These are phyloP conservation scores for Drosophila subquinaria DNA, from an alignment of 2,888 invertebrate genomes.

Conservation along the genomic window DNA sequence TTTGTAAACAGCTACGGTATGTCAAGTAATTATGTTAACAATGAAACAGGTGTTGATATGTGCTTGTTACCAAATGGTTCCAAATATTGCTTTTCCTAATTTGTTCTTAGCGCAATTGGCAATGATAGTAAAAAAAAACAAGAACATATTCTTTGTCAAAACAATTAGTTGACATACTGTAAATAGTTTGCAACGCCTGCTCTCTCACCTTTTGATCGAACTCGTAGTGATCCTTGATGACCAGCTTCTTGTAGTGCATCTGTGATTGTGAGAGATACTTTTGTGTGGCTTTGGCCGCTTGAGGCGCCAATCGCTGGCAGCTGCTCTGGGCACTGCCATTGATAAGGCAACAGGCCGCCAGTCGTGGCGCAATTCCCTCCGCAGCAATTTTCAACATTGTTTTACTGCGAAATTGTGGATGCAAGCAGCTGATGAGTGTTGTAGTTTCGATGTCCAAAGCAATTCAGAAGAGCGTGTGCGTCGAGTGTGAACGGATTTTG, in stretches of 20 bases:
- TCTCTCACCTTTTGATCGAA: slow-evolving; percentile 90
- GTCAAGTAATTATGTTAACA: background rate
- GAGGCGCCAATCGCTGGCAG: slow-evolving; percentile 70
- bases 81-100: background rate
- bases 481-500: background rate
- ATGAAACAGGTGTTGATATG: background rate
- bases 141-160: background rate
- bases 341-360: slow-evolving; percentile 67
- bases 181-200: background rate
- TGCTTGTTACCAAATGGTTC: background rate
- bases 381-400: slow-evolving; percentile 81
- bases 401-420: background rate
- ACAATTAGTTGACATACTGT: background rate
- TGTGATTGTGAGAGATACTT: slow-evolving; percentile 82
- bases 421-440: background rate
- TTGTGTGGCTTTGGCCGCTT: slow-evolving; percentile 67
- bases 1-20: background rate
- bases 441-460: background rate
- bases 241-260: slow-evolving; percentile 80
- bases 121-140: background rate
- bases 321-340: slow-evolving; percentile 68
- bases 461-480: background rate
- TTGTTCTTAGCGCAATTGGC: background rate
- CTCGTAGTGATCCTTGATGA: slow-evolving; percentile 91
- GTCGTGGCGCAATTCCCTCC: slow-evolving; percentile 73